A percentile compares a stretch with the other conserved stretches of the same genome.
Evolutionary conservation across 2,888 invertebrate genomes (phyloP).

Genomic region (Erynnis tages): DNA sequence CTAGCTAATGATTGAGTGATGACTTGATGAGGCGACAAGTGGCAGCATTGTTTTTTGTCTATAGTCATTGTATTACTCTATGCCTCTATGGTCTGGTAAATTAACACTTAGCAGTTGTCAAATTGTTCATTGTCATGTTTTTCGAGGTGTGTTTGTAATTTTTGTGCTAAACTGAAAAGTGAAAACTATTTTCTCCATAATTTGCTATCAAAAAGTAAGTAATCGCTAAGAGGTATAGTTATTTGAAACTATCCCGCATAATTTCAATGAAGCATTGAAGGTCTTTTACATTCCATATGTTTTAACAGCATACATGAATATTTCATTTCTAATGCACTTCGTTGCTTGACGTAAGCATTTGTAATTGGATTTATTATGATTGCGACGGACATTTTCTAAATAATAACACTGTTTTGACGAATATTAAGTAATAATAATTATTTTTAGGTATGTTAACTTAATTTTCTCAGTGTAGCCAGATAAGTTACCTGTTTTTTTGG

Average conservation of each 20-base stretch:
- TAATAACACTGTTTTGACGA: background rate
- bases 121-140: constrained; percentile 4
- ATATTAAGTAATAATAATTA: background rate
- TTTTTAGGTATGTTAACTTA: no score
- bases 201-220: constrained; percentile 16
- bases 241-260: background rate
- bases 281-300: background rate
- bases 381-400: background rate
- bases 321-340: constrained; percentile 8
- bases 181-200: constrained; percentile 1
- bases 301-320: background rate
- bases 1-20: no score
- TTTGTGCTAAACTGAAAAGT: constrained; percentile 3
- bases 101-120: background rate
- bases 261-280: background rate
- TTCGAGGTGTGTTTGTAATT: constrained; percentile 12
- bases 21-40: no score
- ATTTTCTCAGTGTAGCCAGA: no score
- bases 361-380: constrained; percentile 24
- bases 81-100: no score
- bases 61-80: no score
- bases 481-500: no score
- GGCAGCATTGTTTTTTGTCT: no score
- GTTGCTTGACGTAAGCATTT: constrained; percentile 23
- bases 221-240: background rate